Evolutionary conservation across 2,797 vertebrate species (phyloP).

Genomic region (Lerista edwardsae): DNA sequence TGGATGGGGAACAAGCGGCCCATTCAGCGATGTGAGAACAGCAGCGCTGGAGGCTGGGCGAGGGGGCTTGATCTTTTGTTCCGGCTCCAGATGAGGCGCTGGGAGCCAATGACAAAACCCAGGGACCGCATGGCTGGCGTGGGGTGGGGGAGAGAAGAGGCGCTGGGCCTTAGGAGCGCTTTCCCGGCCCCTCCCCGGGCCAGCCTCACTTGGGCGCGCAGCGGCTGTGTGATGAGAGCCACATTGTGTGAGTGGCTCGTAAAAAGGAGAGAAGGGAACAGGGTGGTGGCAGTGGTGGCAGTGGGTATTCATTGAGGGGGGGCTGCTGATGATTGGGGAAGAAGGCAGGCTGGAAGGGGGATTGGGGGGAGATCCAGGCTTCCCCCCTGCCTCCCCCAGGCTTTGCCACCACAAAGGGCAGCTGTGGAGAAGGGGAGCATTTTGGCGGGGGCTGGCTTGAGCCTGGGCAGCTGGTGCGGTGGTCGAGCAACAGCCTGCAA

Average conservation of each 20-base stretch:
- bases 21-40: conserved; percentile 58
- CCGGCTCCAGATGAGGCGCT: conserved; percentile 30
- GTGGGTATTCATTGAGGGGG: background rate
- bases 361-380: background rate
- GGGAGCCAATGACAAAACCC: conserved; percentile 10
- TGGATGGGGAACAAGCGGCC: conserved; percentile 66
- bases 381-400: background rate
- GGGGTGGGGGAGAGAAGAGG: no score
- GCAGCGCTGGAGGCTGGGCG: conserved; percentile 50
- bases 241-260: background rate
- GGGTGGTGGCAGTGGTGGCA: background rate
- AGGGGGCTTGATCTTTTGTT: conserved; percentile 60
- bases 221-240: background rate
- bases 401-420: background rate
- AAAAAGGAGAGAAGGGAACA: background rate
- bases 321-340: background rate
- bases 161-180: background rate
- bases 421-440: background rate
- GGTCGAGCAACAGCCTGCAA: background rate
- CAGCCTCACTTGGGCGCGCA: background rate
- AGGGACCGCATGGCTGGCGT: background rate
- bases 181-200: background rate
- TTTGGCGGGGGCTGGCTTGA: background rate
- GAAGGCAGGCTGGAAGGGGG: background rate
- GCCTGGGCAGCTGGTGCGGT: background rate